Base-by-base conservation (phyloP, 2,113 vertebrate species). In the Phasianus colchicus region DNA sequence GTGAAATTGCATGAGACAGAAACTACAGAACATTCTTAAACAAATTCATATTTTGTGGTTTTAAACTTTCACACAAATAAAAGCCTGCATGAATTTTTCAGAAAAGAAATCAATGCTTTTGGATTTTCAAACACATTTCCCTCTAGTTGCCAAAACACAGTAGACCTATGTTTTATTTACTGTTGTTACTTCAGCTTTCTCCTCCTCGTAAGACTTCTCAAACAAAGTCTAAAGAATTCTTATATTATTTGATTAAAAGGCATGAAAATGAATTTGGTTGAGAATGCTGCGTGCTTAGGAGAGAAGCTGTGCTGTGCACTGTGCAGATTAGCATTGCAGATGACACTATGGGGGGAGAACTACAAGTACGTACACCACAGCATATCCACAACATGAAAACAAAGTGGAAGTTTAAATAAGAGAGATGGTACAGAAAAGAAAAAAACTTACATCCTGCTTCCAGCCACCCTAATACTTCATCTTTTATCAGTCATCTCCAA, bases 1-100 rank as follows among this genome's bases (percentile, higher is more conserved):
- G 95, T 96, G 96, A 96, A 96, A 95, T 97, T 92, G 91, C 93
- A 96, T 88, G 73, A 91, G 79, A 95, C 80, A 95, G 90, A 83
- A 95, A 89, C 94, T 94, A 96, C 79, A 95, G 90, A 83, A 96
- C 73, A 91, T 88, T 95, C 83, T 92, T 92, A 79, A 95, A 93
- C 91, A 95, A 90, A 94, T 88, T 93, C 94, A 38, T 91, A 88
- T 80, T 84, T 87, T 78, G 69, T 84, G 70, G 88, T 78, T 91
- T 95, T 83, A 73, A 86, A 88, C 82, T 95, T 90, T 75, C 86
- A 95, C 65, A 84, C 93, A 90, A 95, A 93, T 88, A 92, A 95
- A 95, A 93, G 70, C 45, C 89, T 96, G 85, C 64, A 74, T 64
- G 79, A 74, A 66, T 94, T 89, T 92, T 93, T 90, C 89, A 95